Base-by-base conservation (phyloP, 2,888 invertebrate species). In the Stenodema calcarata region DNA sequence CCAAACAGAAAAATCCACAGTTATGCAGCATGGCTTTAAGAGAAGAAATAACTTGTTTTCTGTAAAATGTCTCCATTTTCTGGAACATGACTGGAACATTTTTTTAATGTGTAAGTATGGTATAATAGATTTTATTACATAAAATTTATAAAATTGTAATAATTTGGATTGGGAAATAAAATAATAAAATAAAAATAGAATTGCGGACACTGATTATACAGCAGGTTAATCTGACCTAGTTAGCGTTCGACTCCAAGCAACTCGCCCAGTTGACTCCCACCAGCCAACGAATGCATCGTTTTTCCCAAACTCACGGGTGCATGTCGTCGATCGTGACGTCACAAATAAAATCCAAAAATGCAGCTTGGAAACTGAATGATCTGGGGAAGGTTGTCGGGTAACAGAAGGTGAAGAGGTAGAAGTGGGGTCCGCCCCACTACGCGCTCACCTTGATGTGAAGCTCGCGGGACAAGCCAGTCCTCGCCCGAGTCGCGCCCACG, bases 401-500 rank as follows among this genome's bases (percentile, higher is more conserved):
- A 14, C 35, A 35, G 47, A 44, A 30, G 23, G 80, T 30, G 79
- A 18, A 18, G 54, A 80, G 28, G 54, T 50, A 27, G 80, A 28
- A 69, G 80, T 47, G 28, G 44, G 84, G 9, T 44, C 73, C 73
- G 27, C 84, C 84, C 84, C 70, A 50, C 54, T 47, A 42, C 47
- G 41, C 42, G 44, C 75, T 84, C 73, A 84, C 84, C 84, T 84
- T 84, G 84, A 84, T 28, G 82, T 28, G 78, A 30, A 42, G 18
- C 50, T 54, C 35, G 50, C 54, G 54, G 41, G 35, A 35, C 84
- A 6, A 75, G 80, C 54, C 80, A 84, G 84, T 84, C 18, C 70
- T n/a, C 84, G 28, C 28, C 28, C 84, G 84, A 73, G 84, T 73
- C 84, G 84, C 84, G 84, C 27, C 75, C 84, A 44, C 78, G 78